Percentiles rank a stretch among this genome's conserved stretches.
These are phyloP conservation scores for Colistium nudipinnis DNA, from an alignment of 2,113 vertebrate species.

Conservation along the genomic window DNA sequence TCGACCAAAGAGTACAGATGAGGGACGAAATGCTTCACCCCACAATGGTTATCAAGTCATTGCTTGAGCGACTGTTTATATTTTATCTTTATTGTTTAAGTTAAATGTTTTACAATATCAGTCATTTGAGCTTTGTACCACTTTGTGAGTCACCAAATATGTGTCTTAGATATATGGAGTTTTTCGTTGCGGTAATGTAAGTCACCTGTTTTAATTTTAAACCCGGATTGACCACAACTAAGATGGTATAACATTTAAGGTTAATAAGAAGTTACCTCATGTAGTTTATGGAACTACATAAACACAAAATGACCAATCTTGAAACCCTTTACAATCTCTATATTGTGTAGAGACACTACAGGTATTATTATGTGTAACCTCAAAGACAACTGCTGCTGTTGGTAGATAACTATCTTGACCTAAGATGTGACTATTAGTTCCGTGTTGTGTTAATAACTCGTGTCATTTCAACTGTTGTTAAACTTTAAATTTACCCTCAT, in stretches of 20 bases:
- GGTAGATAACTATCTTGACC: slow-evolving; percentile 20
- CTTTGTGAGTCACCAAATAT: not conserved
- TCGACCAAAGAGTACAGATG: slow-evolving; percentile 37
- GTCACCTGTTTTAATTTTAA: too few species aligned
- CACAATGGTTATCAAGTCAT: too few species aligned
- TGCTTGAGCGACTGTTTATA: too few species aligned
- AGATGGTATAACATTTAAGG: not conserved
- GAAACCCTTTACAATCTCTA: not conserved
- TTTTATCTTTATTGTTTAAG: too few species aligned
- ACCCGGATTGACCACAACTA: too few species aligned
- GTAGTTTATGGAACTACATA: not conserved
- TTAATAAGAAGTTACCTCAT: not conserved
- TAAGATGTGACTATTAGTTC: not conserved
- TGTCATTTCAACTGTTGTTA: not conserved
- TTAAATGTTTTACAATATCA: too few species aligned
- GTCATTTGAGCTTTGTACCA: too few species aligned
- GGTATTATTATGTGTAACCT: not conserved
- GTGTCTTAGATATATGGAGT: too few species aligned
- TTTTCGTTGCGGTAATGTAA: too few species aligned
- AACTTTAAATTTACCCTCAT: not conserved
- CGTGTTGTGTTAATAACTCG: not conserved
- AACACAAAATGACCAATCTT: too few species aligned
- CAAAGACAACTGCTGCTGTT: not conserved
- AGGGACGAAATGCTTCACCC: fast-evolving
- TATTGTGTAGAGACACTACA: not conserved